Conservation (phyloP, 2,888 invertebrate species). For the Sicus ferrugineus region DNA sequence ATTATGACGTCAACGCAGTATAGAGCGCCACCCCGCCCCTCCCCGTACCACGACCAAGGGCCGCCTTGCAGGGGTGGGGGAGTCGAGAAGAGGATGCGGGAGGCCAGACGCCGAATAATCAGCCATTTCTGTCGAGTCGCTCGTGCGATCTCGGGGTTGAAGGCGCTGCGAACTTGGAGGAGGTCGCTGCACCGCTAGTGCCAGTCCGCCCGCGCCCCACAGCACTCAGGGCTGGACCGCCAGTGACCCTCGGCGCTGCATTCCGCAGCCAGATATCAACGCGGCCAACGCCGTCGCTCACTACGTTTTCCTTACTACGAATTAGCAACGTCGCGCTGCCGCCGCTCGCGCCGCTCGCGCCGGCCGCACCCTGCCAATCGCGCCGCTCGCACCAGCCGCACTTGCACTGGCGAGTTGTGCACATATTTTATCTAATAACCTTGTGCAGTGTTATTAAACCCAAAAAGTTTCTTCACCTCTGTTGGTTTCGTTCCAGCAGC, state of each 20-base stretch:
- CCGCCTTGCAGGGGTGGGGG: too few relatives aligned
- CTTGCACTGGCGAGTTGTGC: conserved; percentile 37
- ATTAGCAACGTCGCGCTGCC: neutral
- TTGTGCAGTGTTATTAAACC: conserved; percentile 64
- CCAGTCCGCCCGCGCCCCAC: neutral
- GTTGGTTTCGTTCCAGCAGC: conserved; percentile 35
- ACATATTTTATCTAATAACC: conserved; percentile 61
- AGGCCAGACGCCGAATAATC: too few relatives aligned
- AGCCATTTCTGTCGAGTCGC: too few relatives aligned
- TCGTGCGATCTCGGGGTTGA: neutral
- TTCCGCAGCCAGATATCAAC: conserved; percentile 33
- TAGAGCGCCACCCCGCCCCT: too few relatives aligned
- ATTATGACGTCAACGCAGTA: too few relatives aligned
- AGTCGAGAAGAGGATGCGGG: too few relatives aligned
- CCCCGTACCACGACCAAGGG: too few relatives aligned
- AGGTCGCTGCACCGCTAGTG: neutral
- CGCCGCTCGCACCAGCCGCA: conserved; percentile 2
- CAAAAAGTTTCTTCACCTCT: conserved; percentile 64
- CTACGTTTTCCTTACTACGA: conserved; percentile 1
- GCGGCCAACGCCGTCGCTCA: conserved; percentile 33
- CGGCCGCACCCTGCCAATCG: neutral
- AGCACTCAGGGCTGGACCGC: neutral
- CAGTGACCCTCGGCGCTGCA: conserved; percentile 42
- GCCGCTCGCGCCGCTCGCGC: neutral
- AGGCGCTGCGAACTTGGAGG: neutral